Evolutionary conservation across 2,888 invertebrate genomes (phyloP).

Genomic region (Sthenelais limicola): DNA sequence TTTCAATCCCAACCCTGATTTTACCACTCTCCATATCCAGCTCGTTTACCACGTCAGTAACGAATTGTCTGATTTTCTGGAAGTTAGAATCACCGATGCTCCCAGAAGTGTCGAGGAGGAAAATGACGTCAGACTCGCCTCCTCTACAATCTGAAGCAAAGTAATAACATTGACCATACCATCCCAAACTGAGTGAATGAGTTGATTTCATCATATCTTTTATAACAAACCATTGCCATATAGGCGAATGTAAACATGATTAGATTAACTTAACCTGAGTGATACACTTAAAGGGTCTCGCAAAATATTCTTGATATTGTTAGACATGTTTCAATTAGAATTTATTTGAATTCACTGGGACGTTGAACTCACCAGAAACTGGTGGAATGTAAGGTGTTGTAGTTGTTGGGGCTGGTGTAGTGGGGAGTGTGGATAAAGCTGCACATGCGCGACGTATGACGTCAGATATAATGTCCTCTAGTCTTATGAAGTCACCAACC

Average conservation of each 20-base stretch:
- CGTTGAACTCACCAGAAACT: too few species aligned
- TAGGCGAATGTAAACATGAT: too few species aligned
- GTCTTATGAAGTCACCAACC: constrained; percentile 15
- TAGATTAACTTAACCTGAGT: too few species aligned
- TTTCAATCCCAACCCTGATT: constrained; percentile 21
- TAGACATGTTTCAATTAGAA: too few species aligned
- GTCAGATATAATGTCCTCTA: constrained; percentile 21
- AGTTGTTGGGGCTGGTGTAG: constrained; percentile 18
- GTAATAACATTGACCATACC: not conserved
- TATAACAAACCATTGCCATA: too few species aligned
- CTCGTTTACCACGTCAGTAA: constrained; percentile 12
- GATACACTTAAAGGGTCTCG: too few species aligned
- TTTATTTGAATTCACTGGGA: too few species aligned
- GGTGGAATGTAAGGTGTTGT: constrained; percentile 31
- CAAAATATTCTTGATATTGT: too few species aligned
- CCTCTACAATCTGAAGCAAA: constrained; percentile 16
- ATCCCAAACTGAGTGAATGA: not conserved
- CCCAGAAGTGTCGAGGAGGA: constrained; percentile 39
- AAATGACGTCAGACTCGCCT: constrained; percentile 19
- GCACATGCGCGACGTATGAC: constrained; percentile 25
- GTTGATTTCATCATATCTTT: too few species aligned
- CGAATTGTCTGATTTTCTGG: constrained; percentile 13
- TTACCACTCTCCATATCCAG: constrained; percentile 18
- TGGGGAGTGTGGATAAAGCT: not conserved
- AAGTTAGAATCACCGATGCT: constrained; percentile 36